phyloP scores from a whole-genome alignment of 2,888 invertebrate genomes.

The Patella caerulea region DNA sequence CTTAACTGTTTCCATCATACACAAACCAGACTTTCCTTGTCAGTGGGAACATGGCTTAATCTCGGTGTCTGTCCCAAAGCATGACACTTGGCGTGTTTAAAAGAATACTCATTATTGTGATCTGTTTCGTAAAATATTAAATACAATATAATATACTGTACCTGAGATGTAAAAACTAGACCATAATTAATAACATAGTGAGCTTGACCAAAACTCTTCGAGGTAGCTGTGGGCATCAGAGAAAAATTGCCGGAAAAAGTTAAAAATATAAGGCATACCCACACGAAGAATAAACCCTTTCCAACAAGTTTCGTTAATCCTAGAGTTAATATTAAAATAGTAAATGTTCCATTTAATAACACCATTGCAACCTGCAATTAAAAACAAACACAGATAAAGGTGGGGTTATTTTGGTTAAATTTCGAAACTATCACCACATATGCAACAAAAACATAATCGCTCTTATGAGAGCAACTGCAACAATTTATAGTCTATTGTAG shows the following conservation, averaged over 20 bases:
- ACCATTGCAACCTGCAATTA: slow-evolving; percentile 45
- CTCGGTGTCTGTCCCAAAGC: no score
- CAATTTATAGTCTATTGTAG: no score
- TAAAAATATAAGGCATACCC: slow-evolving; percentile 67
- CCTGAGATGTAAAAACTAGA: slow-evolving; percentile 62
- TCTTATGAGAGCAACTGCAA: no score
- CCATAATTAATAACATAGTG: slow-evolving; percentile 67
- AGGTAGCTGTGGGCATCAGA: slow-evolving; percentile 68
- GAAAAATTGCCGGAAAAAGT: slow-evolving; percentile 67
- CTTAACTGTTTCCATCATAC: no score
- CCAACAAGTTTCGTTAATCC: slow-evolving; percentile 53
- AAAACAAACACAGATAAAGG: slow-evolving; percentile 2
- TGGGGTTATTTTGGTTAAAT: neutral
- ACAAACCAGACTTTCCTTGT: no score
- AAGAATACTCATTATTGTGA: no score
- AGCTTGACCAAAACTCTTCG: slow-evolving; percentile 67
- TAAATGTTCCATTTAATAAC: slow-evolving; percentile 42
- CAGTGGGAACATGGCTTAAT: no score
- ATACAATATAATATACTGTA: slow-evolving; percentile 34
- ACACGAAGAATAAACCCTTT: slow-evolving; percentile 60
- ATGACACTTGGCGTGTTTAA: no score
- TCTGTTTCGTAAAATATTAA: neutral
- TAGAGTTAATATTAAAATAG: slow-evolving; percentile 47
- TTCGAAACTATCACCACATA: no score
- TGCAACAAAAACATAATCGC: neutral